A percentile compares a stretch with the other conserved stretches of the same genome.
Conservation (phyloP, 2,113 vertebrate species). For the Sylvietta virens region DNA sequence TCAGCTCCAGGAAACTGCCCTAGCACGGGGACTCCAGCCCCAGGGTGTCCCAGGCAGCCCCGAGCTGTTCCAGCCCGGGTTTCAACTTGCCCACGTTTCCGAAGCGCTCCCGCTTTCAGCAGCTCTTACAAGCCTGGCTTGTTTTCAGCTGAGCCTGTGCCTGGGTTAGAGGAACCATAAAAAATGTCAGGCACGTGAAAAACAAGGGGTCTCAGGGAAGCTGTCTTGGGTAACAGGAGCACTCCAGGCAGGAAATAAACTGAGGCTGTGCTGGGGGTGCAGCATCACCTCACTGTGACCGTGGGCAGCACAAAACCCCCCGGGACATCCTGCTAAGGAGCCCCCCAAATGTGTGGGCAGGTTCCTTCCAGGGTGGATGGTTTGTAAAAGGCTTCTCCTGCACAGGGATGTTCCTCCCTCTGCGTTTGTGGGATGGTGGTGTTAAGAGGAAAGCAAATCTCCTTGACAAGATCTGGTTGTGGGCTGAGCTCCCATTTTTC, state of each 20-base stretch:
- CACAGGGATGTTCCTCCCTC: not conserved
- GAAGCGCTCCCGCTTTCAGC: not conserved
- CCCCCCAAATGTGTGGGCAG: not conserved
- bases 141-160: not conserved
- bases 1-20: not conserved
- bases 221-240: not conserved
- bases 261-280: not conserved
- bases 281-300: rapidly evolving
- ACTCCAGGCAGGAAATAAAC: not conserved
- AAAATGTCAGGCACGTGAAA: not conserved
- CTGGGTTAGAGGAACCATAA: not conserved
- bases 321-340: not conserved
- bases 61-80: not conserved
- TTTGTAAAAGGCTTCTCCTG: not conserved
- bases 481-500: not conserved
- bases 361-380: not conserved
- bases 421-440: not conserved
- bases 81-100: not conserved
- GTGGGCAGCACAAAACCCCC: rapidly evolving
- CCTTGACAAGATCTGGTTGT: not conserved
- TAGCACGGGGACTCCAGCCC: not conserved
- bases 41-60: not conserved
- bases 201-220: not conserved
- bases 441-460: not conserved
- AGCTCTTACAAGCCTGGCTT: not conserved